phyloP scores from a whole-genome alignment of 2,113 vertebrate species.

The Desmodus rotundus region DNA sequence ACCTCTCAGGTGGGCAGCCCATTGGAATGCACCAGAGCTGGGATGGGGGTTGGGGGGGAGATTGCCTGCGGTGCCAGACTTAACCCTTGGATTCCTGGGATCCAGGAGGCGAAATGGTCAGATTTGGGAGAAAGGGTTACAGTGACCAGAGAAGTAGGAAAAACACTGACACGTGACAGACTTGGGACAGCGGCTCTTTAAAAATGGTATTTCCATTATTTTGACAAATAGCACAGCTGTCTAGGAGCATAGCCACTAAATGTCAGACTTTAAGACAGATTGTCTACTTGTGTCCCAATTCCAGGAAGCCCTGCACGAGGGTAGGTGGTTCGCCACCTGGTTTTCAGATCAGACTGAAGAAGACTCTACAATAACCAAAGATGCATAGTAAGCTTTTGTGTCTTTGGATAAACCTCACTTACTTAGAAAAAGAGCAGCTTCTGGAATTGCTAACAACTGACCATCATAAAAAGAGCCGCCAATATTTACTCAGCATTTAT shows the following conservation, averaged over 20 bases:
- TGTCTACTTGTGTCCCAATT: neutral
- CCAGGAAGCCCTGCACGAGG: neutral
- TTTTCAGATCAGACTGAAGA: neutral
- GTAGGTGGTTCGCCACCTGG: neutral
- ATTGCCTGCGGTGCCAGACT: neutral
- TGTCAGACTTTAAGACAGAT: neutral
- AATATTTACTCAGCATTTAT: neutral
- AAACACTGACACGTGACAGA: neutral
- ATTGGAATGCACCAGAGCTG: neutral
- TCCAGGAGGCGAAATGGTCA: too few relatives aligned
- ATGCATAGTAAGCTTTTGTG: neutral
- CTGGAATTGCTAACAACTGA: neutral
- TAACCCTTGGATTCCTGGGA: neutral
- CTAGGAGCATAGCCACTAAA: neutral
- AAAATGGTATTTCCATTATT: neutral
- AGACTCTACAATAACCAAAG: neutral
- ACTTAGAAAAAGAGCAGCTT: neutral
- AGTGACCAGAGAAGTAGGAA: neutral
- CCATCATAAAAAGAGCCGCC: neutral
- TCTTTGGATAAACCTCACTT: neutral
- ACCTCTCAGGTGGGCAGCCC: neutral
- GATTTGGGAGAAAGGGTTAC: too few relatives aligned
- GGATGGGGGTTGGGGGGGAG: accelerated
- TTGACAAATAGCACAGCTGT: neutral
- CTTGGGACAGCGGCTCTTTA: neutral